Evolutionary conservation across 2,888 invertebrate genomes (phyloP).

Genomic region (Kuschelorhynchus macadamiae): DNA sequence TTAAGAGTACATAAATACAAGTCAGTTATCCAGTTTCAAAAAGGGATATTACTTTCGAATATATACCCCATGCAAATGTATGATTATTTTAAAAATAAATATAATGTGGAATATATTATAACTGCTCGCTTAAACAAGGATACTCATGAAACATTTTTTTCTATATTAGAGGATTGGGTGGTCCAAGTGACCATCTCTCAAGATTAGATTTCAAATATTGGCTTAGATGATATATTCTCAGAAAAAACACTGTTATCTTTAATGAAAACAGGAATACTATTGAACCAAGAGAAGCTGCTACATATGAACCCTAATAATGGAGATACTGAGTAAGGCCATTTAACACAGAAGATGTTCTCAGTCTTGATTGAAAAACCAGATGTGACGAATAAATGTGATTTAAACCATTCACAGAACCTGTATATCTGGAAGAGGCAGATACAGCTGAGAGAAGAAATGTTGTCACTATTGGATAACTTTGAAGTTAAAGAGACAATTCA

Average conservation of each 20-base stretch:
- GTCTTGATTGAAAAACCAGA: background rate
- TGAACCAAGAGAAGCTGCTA: constrained; percentile 5
- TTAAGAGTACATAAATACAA: constrained; percentile 20
- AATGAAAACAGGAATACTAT: constrained; percentile 31
- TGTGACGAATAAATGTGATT: background rate
- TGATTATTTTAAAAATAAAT: constrained; percentile 7
- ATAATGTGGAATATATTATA: constrained; percentile 13
- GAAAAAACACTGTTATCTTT: constrained; percentile 54
- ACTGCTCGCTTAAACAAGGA: constrained; percentile 12
- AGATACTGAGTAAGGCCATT: background rate
- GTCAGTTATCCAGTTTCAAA: constrained; percentile 7
- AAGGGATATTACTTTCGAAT: constrained; percentile 14
- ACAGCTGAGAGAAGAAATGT: constrained; percentile 10
- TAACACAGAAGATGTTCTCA: constrained; percentile 4
- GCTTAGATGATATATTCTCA: constrained; percentile 55
- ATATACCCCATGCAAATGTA: constrained; percentile 6
- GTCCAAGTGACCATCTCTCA: constrained; percentile 53
- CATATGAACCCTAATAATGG: constrained; percentile 5
- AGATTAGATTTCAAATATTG: constrained; percentile 52
- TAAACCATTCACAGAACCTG: background rate
- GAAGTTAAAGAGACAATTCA: constrained; percentile 30
- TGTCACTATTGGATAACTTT: constrained; percentile 28
- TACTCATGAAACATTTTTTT: constrained; percentile 8
- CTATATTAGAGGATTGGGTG: constrained; percentile 53
- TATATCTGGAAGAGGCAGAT: constrained; percentile 4